Percentiles rank a stretch among this genome's conserved stretches.
phyloP scores from a whole-genome alignment of 2,888 invertebrate genomes.

The Lamellibrachia satsuma region DNA sequence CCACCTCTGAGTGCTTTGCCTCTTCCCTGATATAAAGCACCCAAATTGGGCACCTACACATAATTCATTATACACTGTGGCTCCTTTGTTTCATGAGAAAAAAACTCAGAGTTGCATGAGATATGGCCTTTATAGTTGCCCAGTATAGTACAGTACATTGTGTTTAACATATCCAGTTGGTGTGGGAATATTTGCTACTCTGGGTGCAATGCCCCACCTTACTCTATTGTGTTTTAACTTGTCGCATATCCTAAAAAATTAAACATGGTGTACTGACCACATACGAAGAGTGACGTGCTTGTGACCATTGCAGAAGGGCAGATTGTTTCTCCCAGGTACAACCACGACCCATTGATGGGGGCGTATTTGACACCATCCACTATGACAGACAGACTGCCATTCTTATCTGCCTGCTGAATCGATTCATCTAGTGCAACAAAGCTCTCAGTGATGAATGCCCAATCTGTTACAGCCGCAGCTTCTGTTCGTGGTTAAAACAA shows the following conservation, averaged over 20 bases:
- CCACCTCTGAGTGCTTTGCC: no score
- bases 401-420: not conserved
- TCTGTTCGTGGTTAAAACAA: not conserved
- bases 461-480: not conserved
- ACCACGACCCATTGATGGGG: not conserved
- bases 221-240: no score
- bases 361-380: slow-evolving; percentile 4
- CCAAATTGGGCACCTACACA: no score
- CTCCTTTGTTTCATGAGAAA: no score
- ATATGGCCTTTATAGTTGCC: no score
- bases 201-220: no score
- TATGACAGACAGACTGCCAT: not conserved
- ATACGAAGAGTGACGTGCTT: not conserved
- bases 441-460: not conserved
- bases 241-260: not conserved
- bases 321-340: not conserved
- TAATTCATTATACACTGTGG: no score
- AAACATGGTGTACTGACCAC: not conserved
- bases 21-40: no score
- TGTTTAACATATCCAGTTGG: no score
- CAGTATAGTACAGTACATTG: no score
- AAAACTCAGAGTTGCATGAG: no score
- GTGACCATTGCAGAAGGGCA: not conserved
- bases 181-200: no score
- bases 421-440: not conserved